Conservation (phyloP, 2,113 vertebrate species). For the Tor tambroides region DNA sequence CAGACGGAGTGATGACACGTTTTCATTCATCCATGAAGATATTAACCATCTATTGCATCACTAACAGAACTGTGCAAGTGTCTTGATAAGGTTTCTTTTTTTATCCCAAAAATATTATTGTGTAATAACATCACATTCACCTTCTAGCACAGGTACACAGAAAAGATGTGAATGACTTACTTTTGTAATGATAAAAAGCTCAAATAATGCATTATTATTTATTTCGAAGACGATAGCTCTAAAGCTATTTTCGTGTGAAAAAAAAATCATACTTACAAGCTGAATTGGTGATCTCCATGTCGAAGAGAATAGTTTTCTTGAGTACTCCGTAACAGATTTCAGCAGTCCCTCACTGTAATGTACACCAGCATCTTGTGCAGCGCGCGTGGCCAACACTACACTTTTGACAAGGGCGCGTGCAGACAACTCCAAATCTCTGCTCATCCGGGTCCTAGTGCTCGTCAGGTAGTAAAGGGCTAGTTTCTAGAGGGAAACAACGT, state of each 20-base stretch:
- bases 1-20: neutral
- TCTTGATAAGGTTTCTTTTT: too few relatives aligned
- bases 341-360: neutral
- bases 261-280: neutral
- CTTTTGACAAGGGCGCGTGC: constrained; percentile 41
- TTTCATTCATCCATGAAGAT: neutral
- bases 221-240: neutral
- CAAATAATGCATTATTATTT: neutral
- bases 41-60: neutral
- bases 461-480: neutral
- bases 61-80: neutral
- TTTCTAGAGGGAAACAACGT: neutral
- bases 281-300: constrained; percentile 17
- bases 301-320: neutral
- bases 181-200: neutral
- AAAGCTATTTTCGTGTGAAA: neutral
- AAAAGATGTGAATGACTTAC: neutral
- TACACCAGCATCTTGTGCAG: constrained; percentile 7
- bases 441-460: constrained; percentile 26
- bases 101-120: neutral
- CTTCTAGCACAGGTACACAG: neutral
- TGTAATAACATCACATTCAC: neutral
- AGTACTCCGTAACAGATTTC: constrained; percentile 1
- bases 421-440: neutral
- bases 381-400: constrained; percentile 43